A percentile compares a stretch with the other conserved stretches of the same genome.
Conservation (phyloP, 2,797 vertebrate species). For the Gallirallus australis region DNA sequence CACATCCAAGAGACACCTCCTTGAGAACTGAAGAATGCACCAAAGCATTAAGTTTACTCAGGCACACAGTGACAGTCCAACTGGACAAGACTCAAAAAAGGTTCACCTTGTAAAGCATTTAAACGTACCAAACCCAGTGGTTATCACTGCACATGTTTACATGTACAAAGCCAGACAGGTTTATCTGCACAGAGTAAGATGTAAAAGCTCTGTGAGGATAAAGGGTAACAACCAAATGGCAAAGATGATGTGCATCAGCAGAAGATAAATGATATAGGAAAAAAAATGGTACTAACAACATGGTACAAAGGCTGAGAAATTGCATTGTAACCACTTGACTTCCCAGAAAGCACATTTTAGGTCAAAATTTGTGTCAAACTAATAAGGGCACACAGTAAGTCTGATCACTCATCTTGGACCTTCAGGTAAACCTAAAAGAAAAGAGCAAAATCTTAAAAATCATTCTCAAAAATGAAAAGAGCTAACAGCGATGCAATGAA, state of each 20-base stretch:
- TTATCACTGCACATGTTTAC: not conserved
- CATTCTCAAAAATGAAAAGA: not conserved
- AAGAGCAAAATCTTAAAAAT: not conserved
- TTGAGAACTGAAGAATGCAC: not conserved
- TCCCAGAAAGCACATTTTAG: not conserved
- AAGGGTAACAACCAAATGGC: not conserved
- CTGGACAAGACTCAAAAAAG: not conserved
- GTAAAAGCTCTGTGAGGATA: not conserved
- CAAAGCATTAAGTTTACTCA: not conserved
- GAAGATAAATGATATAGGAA: not conserved
- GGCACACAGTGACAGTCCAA: not conserved
- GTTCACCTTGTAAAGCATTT: not conserved
- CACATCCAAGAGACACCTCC: not conserved
- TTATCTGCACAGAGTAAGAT: not conserved
- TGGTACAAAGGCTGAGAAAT: not conserved
- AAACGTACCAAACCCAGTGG: rapidly evolving
- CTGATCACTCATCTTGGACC: not conserved
- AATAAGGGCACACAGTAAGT: not conserved
- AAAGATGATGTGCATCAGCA: not conserved
- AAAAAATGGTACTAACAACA: not conserved
- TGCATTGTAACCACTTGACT: not conserved
- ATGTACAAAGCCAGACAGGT: not conserved
- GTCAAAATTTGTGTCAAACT: not conserved
- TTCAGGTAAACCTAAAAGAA: not conserved
- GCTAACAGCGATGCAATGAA: not conserved